These are phyloP conservation scores for Agrypnus murinus DNA, from an alignment of 2,888 invertebrate species.

Conservation along the genomic window DNA sequence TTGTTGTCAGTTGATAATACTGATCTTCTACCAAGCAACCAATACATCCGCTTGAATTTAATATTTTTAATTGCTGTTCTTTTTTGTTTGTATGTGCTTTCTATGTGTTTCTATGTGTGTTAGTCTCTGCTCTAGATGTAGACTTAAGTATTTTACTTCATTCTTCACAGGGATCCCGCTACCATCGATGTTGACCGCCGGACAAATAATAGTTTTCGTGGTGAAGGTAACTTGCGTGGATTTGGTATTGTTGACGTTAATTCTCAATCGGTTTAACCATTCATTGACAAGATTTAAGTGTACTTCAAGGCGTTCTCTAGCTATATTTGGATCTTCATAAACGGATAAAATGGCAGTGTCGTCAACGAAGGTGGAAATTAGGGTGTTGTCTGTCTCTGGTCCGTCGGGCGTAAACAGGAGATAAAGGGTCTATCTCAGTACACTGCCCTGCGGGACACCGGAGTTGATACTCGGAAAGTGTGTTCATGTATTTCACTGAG, in stretches of 20 bases:
- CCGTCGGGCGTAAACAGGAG: conserved; percentile 51
- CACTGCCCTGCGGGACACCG: conserved; percentile 54
- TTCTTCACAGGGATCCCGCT: not conserved
- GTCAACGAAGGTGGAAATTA: conserved; percentile 54
- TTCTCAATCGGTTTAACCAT: conserved; percentile 14
- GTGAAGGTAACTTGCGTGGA: too few relatives aligned
- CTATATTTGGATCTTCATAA: conserved; percentile 1
- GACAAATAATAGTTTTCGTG: conserved; percentile 3
- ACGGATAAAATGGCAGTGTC: conserved; percentile 47
- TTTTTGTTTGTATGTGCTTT: not conserved
- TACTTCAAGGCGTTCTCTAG: not conserved
- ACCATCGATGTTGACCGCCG: not conserved
- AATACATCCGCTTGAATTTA: not conserved
- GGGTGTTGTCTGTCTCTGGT: conserved; percentile 40
- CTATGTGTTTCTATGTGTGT: too few relatives aligned
- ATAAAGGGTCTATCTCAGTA: conserved; percentile 53
- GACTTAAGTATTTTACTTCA: not conserved
- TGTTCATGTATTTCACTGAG: conserved; percentile 5
- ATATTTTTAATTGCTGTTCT: not conserved
- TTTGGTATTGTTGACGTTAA: conserved; percentile 1
- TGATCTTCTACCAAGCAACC: too few relatives aligned
- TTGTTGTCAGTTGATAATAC: too few relatives aligned
- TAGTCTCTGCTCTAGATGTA: not conserved
- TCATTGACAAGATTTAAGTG: conserved; percentile 1
- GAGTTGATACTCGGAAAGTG: conserved; percentile 15